Base-by-base conservation (phyloP, 2,797 vertebrate species). In the Falco novaeseelandiae region DNA sequence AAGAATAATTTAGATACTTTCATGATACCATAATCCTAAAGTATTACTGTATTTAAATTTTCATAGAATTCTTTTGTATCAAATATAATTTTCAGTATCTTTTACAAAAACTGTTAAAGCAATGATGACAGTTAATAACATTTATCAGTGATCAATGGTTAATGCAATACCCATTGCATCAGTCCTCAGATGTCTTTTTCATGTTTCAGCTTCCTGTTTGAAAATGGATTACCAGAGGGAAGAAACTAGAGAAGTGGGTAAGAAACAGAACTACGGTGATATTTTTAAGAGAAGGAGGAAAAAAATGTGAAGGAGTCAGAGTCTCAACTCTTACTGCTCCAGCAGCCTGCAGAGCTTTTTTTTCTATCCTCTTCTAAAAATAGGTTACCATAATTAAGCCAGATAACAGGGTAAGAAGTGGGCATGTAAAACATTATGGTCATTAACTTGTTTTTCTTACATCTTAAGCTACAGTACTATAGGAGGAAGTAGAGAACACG, bases 1-100 rank as follows among this genome's bases (percentile, higher is more conserved):
- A 90, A 76, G 54, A 89, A 84, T 62, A 93, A 93, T 74, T 87
- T 12, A 86, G 72, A 81, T 93, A 49, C 27, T 83, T 82, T 73
- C 63, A 34, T 11, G 65, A 91, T 62, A 94, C 14, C 8, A 5
- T 46, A 86, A 78, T 40, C 26, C 78, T 18, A 66, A 90, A 93
- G 78, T 13, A 76, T 40, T 69, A 55, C 26, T 85, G 42, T 91
- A 14, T n/a, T 88, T 74, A 82, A 84, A 71, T 30, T 81, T 83
- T 90, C 49, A 91, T 25, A 58, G 49, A 83, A 54, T 61, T 78
- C 22, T 44, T 83, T 14, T 27, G 29, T 74, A 36, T 61, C 52
- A 78, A 93, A 90, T 63, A 40, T 10, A 23, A 84, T 82, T 95
- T 91, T 51, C 62, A 87, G 3, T 76, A 84, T 34, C 32, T 92